Percentiles rank a stretch among this genome's conserved stretches.
Evolutionary conservation across 92 coral and sea anemone genomes (phyloP).

Genomic region (Chrysogorgia sp.): DNA sequence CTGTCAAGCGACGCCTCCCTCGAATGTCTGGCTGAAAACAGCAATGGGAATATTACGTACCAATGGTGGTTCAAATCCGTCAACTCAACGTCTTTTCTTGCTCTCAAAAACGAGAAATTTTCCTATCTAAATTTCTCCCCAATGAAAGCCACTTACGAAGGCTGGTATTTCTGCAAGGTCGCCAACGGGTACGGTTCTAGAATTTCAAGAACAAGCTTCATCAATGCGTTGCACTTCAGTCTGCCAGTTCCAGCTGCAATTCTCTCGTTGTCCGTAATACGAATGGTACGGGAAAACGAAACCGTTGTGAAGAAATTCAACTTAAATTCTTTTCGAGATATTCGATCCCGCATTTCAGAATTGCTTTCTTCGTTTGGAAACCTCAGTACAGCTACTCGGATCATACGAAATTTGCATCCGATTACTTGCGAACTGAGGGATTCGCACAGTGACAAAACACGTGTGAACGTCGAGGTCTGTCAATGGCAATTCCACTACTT

Average conservation of each 20-base stretch:
- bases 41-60: conserved; percentile 49
- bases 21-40: conserved; percentile 53
- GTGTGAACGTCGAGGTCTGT: conserved; percentile 33
- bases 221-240: conserved; percentile 57
- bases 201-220: conserved; percentile 54
- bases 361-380: neutral
- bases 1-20: conserved; percentile 53
- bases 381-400: neutral
- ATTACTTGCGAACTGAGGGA: neutral
- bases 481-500: conserved; percentile 47
- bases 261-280: neutral
- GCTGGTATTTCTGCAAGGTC: conserved; percentile 69
- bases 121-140: conserved; percentile 54
- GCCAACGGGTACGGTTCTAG: conserved; percentile 66
- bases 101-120: conserved; percentile 46
- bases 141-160: conserved; percentile 44
- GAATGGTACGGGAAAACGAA: neutral
- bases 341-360: neutral
- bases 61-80: conserved; percentile 71
- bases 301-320: neutral
- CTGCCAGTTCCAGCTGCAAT: conserved; percentile 59
- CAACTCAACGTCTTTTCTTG: conserved; percentile 19
- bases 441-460: neutral
- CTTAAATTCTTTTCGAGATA: neutral
- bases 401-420: neutral